These are phyloP conservation scores for Apogon hyalosoma DNA, from an alignment of 2,797 vertebrate species.

Conservation along the genomic window DNA sequence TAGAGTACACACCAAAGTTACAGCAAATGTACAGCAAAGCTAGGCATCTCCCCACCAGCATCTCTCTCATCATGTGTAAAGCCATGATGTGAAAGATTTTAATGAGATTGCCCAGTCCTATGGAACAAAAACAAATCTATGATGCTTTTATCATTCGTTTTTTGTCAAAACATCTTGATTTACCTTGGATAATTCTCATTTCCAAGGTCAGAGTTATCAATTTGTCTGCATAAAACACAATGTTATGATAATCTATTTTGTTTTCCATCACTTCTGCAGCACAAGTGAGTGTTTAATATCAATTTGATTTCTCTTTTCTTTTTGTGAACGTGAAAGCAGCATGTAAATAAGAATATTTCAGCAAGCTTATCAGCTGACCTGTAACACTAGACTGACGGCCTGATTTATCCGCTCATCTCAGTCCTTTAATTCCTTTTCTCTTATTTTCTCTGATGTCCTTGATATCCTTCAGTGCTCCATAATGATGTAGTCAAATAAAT, in stretches of 20 bases:
- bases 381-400: constrained; percentile 19
- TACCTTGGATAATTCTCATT: not conserved
- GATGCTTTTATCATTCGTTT: too few species aligned
- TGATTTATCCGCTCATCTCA: constrained; percentile 44
- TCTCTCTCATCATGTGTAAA: too few species aligned
- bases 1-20: too few species aligned
- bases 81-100: too few species aligned
- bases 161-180: too few species aligned
- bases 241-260: not conserved
- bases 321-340: not conserved
- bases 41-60: too few species aligned
- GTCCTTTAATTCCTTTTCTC: constrained; percentile 16
- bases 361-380: constrained; percentile 24
- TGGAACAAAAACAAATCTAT: too few species aligned
- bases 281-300: not conserved
- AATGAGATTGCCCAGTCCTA: too few species aligned
- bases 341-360: constrained; percentile 22
- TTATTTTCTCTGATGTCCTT: constrained; percentile 45
- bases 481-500: constrained; percentile 26
- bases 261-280: not conserved
- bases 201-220: not conserved
- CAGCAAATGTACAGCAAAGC: too few species aligned
- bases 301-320: not conserved
- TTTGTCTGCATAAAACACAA: not conserved
- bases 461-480: constrained; percentile 26